A percentile compares a stretch with the other conserved stretches of the same genome.
These are phyloP conservation scores for Leptatherina wallacei DNA, from an alignment of 2,797 vertebrate species.

Conservation along the genomic window DNA sequence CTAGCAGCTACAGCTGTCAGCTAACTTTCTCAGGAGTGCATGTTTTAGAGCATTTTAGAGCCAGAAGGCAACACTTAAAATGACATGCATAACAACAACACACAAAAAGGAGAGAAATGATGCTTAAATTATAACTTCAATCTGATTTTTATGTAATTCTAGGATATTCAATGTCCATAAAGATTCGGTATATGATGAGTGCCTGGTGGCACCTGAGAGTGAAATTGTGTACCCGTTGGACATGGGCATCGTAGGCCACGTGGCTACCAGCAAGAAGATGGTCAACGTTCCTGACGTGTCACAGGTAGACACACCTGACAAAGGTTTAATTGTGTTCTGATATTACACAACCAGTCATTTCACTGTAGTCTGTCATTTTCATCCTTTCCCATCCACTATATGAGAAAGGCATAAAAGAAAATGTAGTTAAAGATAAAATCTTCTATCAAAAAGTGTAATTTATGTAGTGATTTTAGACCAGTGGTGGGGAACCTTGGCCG, in stretches of 20 bases:
- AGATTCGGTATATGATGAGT: conserved; percentile 84
- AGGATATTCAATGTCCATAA: conserved; percentile 89
- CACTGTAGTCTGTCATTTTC: not conserved
- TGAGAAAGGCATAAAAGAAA: not conserved
- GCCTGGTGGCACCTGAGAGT: conserved; percentile 87
- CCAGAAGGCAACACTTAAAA: not conserved
- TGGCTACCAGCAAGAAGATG: conserved; percentile 88
- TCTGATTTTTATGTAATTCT: not conserved
- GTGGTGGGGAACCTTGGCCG: too few species aligned
- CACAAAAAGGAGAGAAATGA: too few species aligned
- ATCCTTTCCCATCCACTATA: not conserved
- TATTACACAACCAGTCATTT: not conserved
- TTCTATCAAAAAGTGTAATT: too few species aligned
- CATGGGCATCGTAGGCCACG: conserved; percentile 88
- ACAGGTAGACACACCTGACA: conserved; percentile 75
- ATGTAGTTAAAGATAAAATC: too few species aligned
- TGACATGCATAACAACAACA: not conserved
- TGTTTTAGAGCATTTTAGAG: too few species aligned
- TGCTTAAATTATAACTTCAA: too few species aligned
- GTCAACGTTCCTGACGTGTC: conserved; percentile 81
- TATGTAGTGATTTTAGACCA: too few species aligned
- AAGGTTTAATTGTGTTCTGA: not conserved
- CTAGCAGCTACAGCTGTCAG: not conserved
- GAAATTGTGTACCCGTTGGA: conserved; percentile 93
- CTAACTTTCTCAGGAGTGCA: too few species aligned